phyloP scores from a whole-genome alignment of 2,888 invertebrate species.

The Drosophila rellima region DNA sequence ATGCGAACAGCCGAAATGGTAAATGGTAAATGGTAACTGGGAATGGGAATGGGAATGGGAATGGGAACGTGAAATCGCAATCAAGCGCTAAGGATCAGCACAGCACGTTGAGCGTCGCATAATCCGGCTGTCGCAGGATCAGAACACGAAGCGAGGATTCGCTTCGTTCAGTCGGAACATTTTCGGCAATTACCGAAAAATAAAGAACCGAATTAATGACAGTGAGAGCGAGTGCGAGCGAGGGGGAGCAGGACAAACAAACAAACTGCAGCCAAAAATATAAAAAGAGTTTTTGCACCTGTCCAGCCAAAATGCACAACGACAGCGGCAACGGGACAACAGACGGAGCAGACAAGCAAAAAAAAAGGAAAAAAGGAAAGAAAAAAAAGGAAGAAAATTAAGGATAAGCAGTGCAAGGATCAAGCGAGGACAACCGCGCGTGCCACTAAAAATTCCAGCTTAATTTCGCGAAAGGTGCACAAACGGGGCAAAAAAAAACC shows the following conservation, averaged over 20 bases:
- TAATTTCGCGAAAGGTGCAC: conserved; percentile 67
- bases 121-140: conserved; percentile 74
- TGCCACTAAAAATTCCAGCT: conserved; percentile 69
- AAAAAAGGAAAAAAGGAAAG: not conserved
- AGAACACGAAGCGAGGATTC: conserved; percentile 72
- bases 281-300: conserved; percentile 58
- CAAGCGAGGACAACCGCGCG: conserved; percentile 36
- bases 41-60: conserved; percentile 23
- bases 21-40: conserved; percentile 21
- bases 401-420: conserved; percentile 69
- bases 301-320: conserved; percentile 43
- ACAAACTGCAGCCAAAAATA: not conserved
- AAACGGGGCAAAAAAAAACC: no score
- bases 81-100: conserved; percentile 72
- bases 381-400: conserved; percentile 58
- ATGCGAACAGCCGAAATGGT: conserved; percentile 52
- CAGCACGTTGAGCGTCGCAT: conserved; percentile 40
- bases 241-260: not conserved
- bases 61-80: conserved; percentile 70
- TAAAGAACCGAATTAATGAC: conserved; percentile 71
- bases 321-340: conserved; percentile 23
- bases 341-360: conserved; percentile 33
- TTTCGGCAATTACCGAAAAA: conserved; percentile 76
- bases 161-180: conserved; percentile 72
- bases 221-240: not conserved